Base-by-base conservation (phyloP, 2,888 invertebrate species). In the Amphipyra berbera region DNA sequence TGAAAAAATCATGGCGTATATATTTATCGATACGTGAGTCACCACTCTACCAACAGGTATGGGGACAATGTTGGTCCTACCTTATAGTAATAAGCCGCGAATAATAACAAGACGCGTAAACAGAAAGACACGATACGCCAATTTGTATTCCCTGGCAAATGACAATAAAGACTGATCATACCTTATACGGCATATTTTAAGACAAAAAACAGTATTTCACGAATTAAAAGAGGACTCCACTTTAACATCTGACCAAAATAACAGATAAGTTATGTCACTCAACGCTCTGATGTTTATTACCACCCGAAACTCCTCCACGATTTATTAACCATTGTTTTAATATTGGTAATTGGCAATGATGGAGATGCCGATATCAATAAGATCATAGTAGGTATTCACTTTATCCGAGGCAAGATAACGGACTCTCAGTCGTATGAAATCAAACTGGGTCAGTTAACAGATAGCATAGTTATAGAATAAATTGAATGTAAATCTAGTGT, bases 251-350 rank as follows among this genome's bases (percentile, higher is more conserved):
- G 74, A 73, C 84, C 82, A 82, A 87, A 88, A 83, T 71, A 76
- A 70, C 70, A 66, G 76, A 75, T 81, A 85, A 79, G 71, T 83
- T 82, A 81, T 81, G 77, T 73, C 78, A 76, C 61, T 78, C 69
- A 63, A 54, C 62, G 69, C 54, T 52, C 62, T 70, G 70, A 73
- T 71, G 77, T 85, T 85, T 83, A 85, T 81, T 81, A 79, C 75
- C 79, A 82, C 78, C 74, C 63, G 57, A 78, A 79, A 68, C 70
- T 62, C 61, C 61, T 62, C 49, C 65, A 68, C 65, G 77, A 86
- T 86, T 87, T 87, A 89, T 85, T 65, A 82, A 74, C 80, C 76
- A 88, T 88, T 89, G 85, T 88, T 78, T 76, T 57, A 74, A 80
- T 82, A 60, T 76, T 78, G 68, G 69, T 71, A 77, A 65, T 72